These are phyloP conservation scores for Kryptolebias marmoratus DNA, from an alignment of 2,113 vertebrate genomes.

Conservation along the genomic window DNA sequence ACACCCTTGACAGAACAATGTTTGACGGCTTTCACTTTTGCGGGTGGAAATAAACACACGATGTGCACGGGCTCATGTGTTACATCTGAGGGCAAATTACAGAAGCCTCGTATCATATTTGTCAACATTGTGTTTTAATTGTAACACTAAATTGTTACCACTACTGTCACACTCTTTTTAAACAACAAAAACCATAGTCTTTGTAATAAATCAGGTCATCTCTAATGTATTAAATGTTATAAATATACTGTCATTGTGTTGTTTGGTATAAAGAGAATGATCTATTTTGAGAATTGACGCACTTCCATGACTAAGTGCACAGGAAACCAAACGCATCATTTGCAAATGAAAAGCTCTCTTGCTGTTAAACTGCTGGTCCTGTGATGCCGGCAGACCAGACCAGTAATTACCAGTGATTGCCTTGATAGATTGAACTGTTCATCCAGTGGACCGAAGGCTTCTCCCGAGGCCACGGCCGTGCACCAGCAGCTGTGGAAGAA, in stretches of 20 bases:
- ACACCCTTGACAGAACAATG: not conserved
- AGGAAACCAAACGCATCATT: slow-evolving; percentile 45
- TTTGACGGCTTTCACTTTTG: slow-evolving; percentile 11
- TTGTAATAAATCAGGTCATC: not conserved
- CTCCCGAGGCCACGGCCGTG: not conserved
- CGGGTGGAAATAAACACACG: not conserved
- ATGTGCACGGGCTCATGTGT: not conserved
- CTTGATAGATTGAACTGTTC: slow-evolving; percentile 33
- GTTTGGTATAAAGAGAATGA: not conserved
- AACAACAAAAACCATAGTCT: no score
- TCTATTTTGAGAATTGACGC: slow-evolving; percentile 5
- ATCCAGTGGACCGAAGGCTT: slow-evolving; percentile 8
- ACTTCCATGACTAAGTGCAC: slow-evolving; percentile 12
- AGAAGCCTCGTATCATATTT: not conserved
- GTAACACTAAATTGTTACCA: not conserved
- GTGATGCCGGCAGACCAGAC: not conserved
- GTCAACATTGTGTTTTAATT: not conserved
- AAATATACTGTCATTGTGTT: not conserved
- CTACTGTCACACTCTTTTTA: not conserved
- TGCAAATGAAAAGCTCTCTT: slow-evolving; percentile 38
- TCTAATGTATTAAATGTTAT: not conserved
- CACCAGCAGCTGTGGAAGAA: slow-evolving; percentile 22
- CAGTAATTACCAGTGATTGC: slow-evolving; percentile 48
- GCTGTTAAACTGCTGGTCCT: slow-evolving; percentile 23
- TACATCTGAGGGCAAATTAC: not conserved